phyloP scores from a whole-genome alignment of 2,113 vertebrate species.

The Asarcornis scutulata region DNA sequence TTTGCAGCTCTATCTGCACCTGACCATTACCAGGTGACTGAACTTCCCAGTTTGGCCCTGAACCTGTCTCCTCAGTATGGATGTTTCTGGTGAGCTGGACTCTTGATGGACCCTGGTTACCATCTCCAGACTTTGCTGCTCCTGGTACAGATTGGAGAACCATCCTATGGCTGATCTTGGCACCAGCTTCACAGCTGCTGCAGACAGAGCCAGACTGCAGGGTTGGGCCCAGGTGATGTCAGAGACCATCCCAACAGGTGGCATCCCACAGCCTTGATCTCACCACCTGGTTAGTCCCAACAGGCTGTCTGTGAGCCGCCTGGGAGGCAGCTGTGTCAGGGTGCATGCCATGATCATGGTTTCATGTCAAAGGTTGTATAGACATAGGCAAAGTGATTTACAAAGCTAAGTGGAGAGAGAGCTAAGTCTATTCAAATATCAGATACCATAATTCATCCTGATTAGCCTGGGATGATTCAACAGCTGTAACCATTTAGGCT shows the following conservation, averaged over 20 bases:
- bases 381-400: conserved; percentile 40
- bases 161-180: rapidly evolving
- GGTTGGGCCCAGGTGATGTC: neutral
- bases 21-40: neutral
- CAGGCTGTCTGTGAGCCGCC: neutral
- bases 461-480: conserved; percentile 61
- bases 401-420: conserved; percentile 32
- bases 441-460: conserved; percentile 57
- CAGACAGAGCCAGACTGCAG: neutral
- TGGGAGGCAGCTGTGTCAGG: neutral
- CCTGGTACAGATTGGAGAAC: neutral
- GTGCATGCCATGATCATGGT: neutral
- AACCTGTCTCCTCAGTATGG: neutral
- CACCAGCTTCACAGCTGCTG: neutral
- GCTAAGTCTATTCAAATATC: conserved; percentile 48
- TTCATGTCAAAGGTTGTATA: conserved; percentile 31
- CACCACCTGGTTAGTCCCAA: neutral
- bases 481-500: conserved; percentile 69
- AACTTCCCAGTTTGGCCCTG: neutral
- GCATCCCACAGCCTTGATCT: neutral
- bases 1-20: neutral
- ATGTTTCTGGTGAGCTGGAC: neutral
- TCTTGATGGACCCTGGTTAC: neutral
- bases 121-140: neutral
- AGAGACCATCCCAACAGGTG: neutral